Base-by-base conservation (phyloP, 2,797 vertebrate genomes). In the Neosilurus mollespiculum region DNA sequence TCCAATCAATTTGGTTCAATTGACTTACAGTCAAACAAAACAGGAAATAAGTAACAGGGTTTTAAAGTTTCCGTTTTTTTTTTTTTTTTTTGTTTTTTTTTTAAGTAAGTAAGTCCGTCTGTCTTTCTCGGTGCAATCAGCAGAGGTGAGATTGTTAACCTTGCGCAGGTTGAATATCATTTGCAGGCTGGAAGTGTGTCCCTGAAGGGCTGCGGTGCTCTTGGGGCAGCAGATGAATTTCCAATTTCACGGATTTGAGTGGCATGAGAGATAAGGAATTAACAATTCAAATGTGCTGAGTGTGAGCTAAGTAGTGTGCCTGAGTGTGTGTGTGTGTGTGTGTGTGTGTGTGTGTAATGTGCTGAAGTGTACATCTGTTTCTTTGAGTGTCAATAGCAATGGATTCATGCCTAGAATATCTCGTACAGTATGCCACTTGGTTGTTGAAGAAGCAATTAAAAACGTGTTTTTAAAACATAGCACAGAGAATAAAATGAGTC, bases 131-230 rank as follows among this genome's bases (percentile, higher is more conserved):
- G 76, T 87, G 80, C 84, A 78, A 80, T 90, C 85, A 83, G 84
- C 85, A 83, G 88, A 89, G 83, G 83, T 80, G 85, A 85, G 53
- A 7, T 81, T 34, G 77, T 87, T 90, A 89, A 89, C 88, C 87
- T 91, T 86, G 80, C 77, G 76, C 79, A 82, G 83, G 78, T 86
- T 88, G 87, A 88, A 89, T 86, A 75, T 77, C 78, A 78, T 89
- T 84, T 73, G 83, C 56, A 82, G 81, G 79, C 81, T 82, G 53
- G 70, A 78, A 72, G 70, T 84, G 56, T 83, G 84, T 86, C 87
- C 87, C 87, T 80, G 58, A 26, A 78, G 65, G 83, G 80, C 58
- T 61, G 54, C 83, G 64, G 26, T 81, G 81, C 81, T 83, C 75
- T 75, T 83, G 61, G 77, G 84, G 78, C 83, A 79, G 82, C 82